These are phyloP conservation scores for Stigmatopora nigra DNA, from an alignment of 2,113 vertebrate genomes.

Conservation along the genomic window DNA sequence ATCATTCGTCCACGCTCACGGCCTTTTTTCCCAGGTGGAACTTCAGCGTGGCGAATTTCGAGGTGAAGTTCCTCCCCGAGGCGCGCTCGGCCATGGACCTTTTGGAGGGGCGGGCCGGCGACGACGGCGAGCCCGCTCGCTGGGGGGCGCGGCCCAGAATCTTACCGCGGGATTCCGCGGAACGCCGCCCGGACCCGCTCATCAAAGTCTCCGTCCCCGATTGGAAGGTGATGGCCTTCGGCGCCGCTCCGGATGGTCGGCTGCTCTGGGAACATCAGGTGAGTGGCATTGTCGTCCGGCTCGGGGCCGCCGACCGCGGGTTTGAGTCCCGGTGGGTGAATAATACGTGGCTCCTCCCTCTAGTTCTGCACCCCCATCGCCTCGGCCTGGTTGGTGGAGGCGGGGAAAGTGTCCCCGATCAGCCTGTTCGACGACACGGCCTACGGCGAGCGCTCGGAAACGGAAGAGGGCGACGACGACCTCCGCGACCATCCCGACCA, in stretches of 20 bases:
- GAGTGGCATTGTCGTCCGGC: background rate
- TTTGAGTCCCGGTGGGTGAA: background rate
- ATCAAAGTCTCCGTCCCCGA: conserved; percentile 96
- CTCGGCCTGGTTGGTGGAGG: conserved; percentile 90
- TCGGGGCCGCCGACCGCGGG: no score
- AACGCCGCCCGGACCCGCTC: conserved; percentile 76
- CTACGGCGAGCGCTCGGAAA: conserved; percentile 70
- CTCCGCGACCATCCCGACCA: conserved; percentile 73
- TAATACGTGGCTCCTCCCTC: background rate
- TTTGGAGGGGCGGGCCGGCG: conserved; percentile 79
- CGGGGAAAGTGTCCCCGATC: conserved; percentile 89
- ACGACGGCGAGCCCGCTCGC: conserved; percentile 57
- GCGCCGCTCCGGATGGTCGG: conserved; percentile 74
- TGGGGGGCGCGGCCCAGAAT: conserved; percentile 73
- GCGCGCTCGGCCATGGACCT: conserved; percentile 76
- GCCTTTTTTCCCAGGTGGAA: conserved; percentile 79
- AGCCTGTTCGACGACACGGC: conserved; percentile 91
- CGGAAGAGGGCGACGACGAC: conserved; percentile 78
- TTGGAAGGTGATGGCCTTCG: conserved; percentile 97
- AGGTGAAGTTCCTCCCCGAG: conserved; percentile 85
- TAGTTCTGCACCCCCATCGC: conserved; percentile 97
- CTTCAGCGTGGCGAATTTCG: conserved; percentile 97
- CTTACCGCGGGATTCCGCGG: conserved; percentile 76
- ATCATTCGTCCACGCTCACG: no score
- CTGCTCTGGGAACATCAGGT: conserved; percentile 98